Evolutionary conservation across 35 echinoderm and acorn worm species (phyloP), one percentile per base, ranked within the genome.

Genomic region (Chiridota heheva): DNA sequence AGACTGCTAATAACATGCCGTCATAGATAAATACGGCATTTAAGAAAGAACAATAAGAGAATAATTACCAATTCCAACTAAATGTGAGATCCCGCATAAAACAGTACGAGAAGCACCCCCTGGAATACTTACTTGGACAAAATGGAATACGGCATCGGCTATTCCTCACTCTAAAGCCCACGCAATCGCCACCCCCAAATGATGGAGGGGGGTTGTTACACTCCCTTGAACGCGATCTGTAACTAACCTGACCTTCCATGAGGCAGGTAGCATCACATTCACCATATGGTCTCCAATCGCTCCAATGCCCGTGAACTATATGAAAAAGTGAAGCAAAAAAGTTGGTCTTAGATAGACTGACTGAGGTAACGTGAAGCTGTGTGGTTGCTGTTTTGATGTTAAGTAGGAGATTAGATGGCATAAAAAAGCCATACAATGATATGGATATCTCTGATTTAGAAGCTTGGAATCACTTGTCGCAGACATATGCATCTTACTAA

Each of bases 41-140:
- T n/a, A n/a, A n/a, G n/a, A n/a, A 12, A 10, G 47, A n/a, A 53
- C n/a, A n/a, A 53, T n/a, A n/a, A n/a, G n/a, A n/a, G n/a, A n/a
- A 12, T 10, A 53, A 12, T n/a, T 10, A n/a, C 10, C n/a, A 10
- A 53, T 10, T 53, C n/a, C n/a, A 53, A 53, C 47, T 53, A n/a
- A n/a, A n/a, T 53, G 10, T 12, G 10, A 53, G 10, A n/a, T n/a
- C 10, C 47, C 10, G n/a, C n/a, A 12, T 12, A 53, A 10, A 12
- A 12, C 47, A 53, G 47, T 53, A n/a, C 47, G 47, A 12, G 47
- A 12, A n/a, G n/a, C 10, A 10, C 10, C 47, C 10, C 10, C 24
- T 10, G 18, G 60, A 10, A 63, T 16, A 45, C 42, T 35, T 81
- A 81, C 77, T 44, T 64, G 77, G 77, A 81, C 77, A 81, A 20